These are phyloP conservation scores for Morelia viridis DNA, from an alignment of 2,797 vertebrate species.

Conservation along the genomic window DNA sequence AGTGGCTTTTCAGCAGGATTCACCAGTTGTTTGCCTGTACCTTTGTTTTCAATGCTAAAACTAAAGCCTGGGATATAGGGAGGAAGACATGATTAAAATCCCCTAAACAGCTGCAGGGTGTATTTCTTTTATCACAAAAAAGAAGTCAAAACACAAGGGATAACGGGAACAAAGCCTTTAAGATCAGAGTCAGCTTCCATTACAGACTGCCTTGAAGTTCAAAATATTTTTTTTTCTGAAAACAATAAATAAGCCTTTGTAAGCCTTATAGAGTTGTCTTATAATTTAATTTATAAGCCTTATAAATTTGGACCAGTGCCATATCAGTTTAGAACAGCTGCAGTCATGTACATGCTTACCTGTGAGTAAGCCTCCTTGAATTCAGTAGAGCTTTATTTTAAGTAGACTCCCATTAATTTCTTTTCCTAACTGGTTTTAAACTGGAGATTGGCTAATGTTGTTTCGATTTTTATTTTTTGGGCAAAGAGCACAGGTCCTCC, in stretches of 20 bases:
- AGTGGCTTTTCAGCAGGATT: not conserved
- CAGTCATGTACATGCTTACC: slow-evolving; percentile 1
- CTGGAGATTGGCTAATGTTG: slow-evolving; percentile 44
- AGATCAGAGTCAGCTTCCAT: not conserved
- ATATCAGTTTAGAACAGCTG: not conserved
- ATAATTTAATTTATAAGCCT: not conserved
- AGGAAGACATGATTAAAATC: not conserved
- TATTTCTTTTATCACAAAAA: not conserved
- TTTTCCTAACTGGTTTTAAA: slow-evolving; percentile 34
- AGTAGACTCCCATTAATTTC: slow-evolving; percentile 60
- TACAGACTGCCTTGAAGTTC: not conserved
- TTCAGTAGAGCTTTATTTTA: not conserved
- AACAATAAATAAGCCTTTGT: not conserved
- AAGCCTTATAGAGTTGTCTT: not conserved
- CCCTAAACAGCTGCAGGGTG: not conserved
- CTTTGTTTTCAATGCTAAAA: not conserved
- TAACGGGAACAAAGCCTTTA: not conserved
- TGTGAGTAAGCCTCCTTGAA: not conserved
- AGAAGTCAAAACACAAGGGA: not conserved
- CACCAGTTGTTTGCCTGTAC: too few relatives aligned
- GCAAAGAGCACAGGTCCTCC: slow-evolving; percentile 47
- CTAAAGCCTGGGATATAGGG: not conserved
- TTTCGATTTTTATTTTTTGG: not conserved
- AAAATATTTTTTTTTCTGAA: not conserved
- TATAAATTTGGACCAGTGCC: not conserved